Base-by-base conservation (phyloP, 2,888 invertebrate genomes). In the Cheilosia soror region DNA sequence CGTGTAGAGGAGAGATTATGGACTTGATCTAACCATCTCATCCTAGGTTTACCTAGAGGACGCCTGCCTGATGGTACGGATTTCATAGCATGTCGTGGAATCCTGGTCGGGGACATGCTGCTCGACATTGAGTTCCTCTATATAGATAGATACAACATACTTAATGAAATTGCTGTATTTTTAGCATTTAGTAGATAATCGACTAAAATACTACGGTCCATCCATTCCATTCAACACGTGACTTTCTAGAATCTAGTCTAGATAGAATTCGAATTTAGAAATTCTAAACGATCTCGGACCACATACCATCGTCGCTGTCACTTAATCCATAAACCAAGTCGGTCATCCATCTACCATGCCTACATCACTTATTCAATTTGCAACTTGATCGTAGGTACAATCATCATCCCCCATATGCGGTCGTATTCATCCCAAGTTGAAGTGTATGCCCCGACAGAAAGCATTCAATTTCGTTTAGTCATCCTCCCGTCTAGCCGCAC, bases 281-380 rank as follows among this genome's bases (percentile, higher is more conserved):
- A 62, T 37, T 31, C 51, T 40, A 55, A 37, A 55, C 25, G n/a
- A 58, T 37, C 42, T 42, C 63, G 20, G 58, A 49, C 51, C 53
- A 51, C 29, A 44, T 65, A 13, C n/a, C 20, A 1, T 31, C 51
- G 11, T 58, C 51, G 27, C 25, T 47, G 60, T 49, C 66, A 75
- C 37, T 80, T 47, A 68, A 68, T 51, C 68, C 62, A 63, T 55
- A 68, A 68, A 51, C 68, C 63, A 73, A 73, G 62, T 73, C 83
- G 79, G 83, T 83, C 83, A 73, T 42, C 73, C 66, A 40, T 33
- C 31, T 31, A 15, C 9, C 9, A 11, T 25, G 13, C 29, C 68
- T 9, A 33, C 72, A 77, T 57, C 68, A 69, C 68, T 83, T 83
- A 79, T 83, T 79, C 72, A 83, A 84, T 79, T 79, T 79, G 78